Percentiles rank a stretch among this genome's conserved stretches.
These are phyloP conservation scores for Rhinoraja longicauda DNA, from an alignment of 2,797 vertebrate species.

Conservation along the genomic window DNA sequence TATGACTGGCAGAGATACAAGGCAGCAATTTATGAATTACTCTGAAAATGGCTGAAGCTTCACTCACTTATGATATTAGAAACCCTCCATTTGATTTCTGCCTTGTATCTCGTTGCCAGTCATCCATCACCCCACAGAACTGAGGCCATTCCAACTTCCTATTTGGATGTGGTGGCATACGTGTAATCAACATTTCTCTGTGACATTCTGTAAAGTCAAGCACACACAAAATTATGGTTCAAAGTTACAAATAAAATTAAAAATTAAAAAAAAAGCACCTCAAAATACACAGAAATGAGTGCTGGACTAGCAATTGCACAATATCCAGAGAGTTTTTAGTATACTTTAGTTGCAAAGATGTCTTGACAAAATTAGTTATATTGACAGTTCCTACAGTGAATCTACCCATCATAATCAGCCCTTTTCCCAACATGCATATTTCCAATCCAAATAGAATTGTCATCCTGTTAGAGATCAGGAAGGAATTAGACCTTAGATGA, in stretches of 20 bases:
- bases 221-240: slow-evolving; percentile 22
- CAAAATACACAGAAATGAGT: slow-evolving; percentile 32
- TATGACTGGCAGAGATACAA: slow-evolving; percentile 15
- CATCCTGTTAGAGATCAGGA: neutral
- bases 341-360: neutral
- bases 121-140: neutral
- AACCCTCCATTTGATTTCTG: slow-evolving; percentile 27
- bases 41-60: slow-evolving; percentile 27
- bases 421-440: neutral
- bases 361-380: neutral
- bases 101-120: slow-evolving; percentile 32
- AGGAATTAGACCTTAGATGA: too few species aligned
- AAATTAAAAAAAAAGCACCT: neutral
- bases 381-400: neutral
- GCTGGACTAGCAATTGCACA: slow-evolving; percentile 25
- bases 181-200: slow-evolving; percentile 8
- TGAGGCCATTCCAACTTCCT: slow-evolving; percentile 32
- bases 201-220: slow-evolving; percentile 33
- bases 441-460: neutral
- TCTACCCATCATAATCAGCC: neutral
- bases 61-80: slow-evolving; percentile 24
- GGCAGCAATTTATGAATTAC: slow-evolving; percentile 9
- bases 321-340: neutral
- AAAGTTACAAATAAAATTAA: neutral
- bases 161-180: slow-evolving; percentile 25